Evolutionary conservation across 2,888 invertebrate species (phyloP).

Genomic region (Kuschelorhynchus macadamiae): DNA sequence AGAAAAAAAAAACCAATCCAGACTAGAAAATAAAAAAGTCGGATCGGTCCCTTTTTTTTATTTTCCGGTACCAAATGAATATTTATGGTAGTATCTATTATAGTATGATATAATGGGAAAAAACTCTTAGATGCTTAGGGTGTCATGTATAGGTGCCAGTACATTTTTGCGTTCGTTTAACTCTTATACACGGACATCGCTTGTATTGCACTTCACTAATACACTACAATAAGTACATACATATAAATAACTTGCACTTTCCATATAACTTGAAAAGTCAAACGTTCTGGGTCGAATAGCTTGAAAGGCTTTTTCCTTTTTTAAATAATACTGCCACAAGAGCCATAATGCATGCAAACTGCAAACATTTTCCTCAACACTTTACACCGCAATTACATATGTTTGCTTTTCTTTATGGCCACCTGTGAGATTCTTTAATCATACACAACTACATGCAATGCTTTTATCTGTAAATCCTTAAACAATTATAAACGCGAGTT

Average conservation of each 20-base stretch:
- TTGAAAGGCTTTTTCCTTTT: constrained; percentile 38
- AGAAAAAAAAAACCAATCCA: too few species aligned
- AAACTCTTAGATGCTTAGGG: too few species aligned
- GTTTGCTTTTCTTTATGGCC: constrained; percentile 46
- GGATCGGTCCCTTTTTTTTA: too few species aligned
- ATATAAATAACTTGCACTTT: constrained; percentile 46
- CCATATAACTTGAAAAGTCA: constrained; percentile 41
- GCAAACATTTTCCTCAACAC: constrained; percentile 45
- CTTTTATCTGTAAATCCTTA: constrained; percentile 30
- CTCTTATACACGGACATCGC: too few species aligned
- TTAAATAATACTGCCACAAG: constrained; percentile 28
- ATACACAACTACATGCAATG: constrained; percentile 35
- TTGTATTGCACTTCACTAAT: constrained; percentile 34
- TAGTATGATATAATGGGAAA: too few species aligned
- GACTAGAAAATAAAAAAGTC: too few species aligned
- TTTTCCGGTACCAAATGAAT: too few species aligned
- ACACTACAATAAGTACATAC: constrained; percentile 28
- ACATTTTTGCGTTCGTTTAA: constrained; percentile 29
- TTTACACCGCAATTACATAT: constrained; percentile 44
- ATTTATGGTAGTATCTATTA: too few species aligned
- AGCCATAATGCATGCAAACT: constrained; percentile 43
- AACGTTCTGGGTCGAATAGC: constrained; percentile 44
- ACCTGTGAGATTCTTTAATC: constrained; percentile 45
- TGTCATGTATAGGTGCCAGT: too few species aligned
- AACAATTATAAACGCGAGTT: background rate